Percentiles rank a stretch among this genome's conserved stretches.
Conservation (phyloP, 2,797 vertebrate species). For the Ctenopoma kingsleyae region DNA sequence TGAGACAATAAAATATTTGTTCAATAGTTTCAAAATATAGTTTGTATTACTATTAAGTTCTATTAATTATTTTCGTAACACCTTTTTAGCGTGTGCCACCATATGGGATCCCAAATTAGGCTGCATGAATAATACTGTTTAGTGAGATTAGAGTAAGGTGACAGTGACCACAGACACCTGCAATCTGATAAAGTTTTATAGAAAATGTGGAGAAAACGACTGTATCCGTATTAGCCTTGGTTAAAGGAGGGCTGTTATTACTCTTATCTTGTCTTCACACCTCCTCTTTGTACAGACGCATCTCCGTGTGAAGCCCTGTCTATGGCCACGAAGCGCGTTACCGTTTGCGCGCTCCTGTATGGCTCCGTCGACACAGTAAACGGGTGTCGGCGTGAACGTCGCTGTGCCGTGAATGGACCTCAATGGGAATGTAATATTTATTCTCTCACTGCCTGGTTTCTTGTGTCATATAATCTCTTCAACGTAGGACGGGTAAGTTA, state of each 20-base stretch:
- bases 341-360: constrained; percentile 59
- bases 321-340: constrained; percentile 64
- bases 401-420: constrained; percentile 66
- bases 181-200: background rate
- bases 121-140: constrained; percentile 5
- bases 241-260: constrained; percentile 53
- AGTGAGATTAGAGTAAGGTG: constrained; percentile 21
- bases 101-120: constrained; percentile 9
- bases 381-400: constrained; percentile 72
- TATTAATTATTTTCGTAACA: background rate
- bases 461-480: constrained; percentile 31
- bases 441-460: constrained; percentile 34
- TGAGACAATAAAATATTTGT: no score
- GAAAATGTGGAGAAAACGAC: constrained; percentile 14
- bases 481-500: constrained; percentile 68
- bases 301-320: constrained; percentile 57
- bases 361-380: constrained; percentile 41
- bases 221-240: constrained; percentile 34
- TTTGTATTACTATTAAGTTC: background rate
- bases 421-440: constrained; percentile 59
- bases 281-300: constrained; percentile 73
- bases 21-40: background rate
- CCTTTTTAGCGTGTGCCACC: background rate
- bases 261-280: constrained; percentile 69
- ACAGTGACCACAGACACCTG: constrained; percentile 10